Conservation (phyloP, 2,113 vertebrate genomes). For the Cyanoderma ruficeps region DNA sequence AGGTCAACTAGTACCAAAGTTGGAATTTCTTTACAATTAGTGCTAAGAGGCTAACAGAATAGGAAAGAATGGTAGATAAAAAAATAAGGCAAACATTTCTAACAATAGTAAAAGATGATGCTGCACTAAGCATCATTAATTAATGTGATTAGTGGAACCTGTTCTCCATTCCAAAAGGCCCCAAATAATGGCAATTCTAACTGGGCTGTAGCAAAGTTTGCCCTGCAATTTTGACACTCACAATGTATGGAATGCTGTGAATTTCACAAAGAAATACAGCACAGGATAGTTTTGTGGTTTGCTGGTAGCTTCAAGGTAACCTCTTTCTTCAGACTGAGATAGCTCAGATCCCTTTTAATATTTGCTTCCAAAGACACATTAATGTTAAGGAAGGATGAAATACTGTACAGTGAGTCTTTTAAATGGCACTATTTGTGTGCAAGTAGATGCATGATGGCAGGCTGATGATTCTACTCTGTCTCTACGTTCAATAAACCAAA, state of each 20-base stretch:
- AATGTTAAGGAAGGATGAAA: not conserved
- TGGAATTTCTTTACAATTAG: not conserved
- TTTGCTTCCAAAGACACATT: not conserved
- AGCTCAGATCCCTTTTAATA: not conserved
- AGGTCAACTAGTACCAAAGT: not conserved
- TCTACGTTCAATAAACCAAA: not conserved
- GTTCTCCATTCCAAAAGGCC: not conserved
- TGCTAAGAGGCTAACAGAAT: not conserved
- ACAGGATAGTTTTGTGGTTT: not conserved
- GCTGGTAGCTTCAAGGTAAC: not conserved
- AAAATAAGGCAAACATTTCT: not conserved
- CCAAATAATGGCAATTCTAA: not conserved
- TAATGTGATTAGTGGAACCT: not conserved
- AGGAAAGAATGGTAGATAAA: not conserved
- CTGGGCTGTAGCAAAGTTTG: not conserved
- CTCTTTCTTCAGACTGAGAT: not conserved
- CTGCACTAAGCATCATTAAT: not conserved
- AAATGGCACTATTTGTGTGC: not conserved
- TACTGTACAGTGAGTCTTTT: constrained; percentile 16
- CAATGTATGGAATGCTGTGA: not conserved
- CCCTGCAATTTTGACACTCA: not conserved
- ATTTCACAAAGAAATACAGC: not conserved
- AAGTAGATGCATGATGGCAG: not conserved
- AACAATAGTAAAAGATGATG: not conserved
- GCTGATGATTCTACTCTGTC: not conserved